A percentile compares a stretch with the other conserved stretches of the same genome.
These are phyloP conservation scores for Sinella curviseta DNA, from an alignment of 1,140 invertebrate species.

Conservation along the genomic window DNA sequence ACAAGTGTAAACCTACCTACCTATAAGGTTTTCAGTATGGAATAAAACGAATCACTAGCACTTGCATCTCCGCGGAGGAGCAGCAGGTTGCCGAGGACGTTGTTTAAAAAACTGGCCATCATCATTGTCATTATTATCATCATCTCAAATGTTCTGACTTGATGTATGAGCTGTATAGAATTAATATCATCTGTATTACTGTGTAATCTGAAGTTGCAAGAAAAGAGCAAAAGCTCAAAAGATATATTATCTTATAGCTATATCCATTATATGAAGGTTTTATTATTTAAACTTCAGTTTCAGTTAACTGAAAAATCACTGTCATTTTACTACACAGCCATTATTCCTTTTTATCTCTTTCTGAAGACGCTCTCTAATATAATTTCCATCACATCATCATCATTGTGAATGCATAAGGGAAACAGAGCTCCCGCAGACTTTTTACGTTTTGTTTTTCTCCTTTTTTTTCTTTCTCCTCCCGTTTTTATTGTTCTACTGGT, in stretches of 20 bases:
- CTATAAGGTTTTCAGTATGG: too few relatives aligned
- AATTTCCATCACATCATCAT: slow-evolving; percentile 24
- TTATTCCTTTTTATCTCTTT: slow-evolving; percentile 22
- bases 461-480: background rate
- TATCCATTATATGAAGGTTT: too few relatives aligned
- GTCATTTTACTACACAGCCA: background rate
- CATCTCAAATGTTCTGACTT: slow-evolving; percentile 4
- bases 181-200: slow-evolving; percentile 15
- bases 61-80: background rate
- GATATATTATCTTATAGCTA: background rate
- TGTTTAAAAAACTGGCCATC: slow-evolving; percentile 7
- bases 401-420: slow-evolving; percentile 1
- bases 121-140: slow-evolving; percentile 28
- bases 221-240: background rate
- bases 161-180: slow-evolving; percentile 23
- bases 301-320: slow-evolving; percentile 4
- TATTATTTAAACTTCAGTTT: background rate
- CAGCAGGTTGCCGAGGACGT: slow-evolving; percentile 16
- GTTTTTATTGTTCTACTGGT: slow-evolving; percentile 10
- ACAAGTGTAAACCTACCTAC: too few relatives aligned
- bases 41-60: background rate
- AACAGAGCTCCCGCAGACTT: slow-evolving; percentile 23
- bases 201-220: background rate
- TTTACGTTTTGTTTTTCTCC: slow-evolving; percentile 12
- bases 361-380: slow-evolving; percentile 12